Evolutionary conservation across 2,113 vertebrate species (phyloP), one percentile per base, ranked within the genome.

Genomic region (Tragelaphus strepsiceros): DNA sequence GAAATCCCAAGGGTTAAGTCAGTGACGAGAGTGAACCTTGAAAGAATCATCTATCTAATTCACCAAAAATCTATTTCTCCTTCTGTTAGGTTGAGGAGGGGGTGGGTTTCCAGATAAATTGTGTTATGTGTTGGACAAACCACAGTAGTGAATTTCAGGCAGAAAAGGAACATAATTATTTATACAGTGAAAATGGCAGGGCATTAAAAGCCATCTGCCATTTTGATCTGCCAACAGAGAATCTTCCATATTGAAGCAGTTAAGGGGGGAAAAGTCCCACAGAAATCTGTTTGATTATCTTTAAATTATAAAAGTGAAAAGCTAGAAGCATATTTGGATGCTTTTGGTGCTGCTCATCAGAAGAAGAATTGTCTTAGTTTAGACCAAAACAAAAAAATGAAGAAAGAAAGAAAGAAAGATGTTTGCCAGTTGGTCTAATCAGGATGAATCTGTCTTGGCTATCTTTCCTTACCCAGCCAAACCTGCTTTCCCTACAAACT

Each of bases 131-230:
- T 92, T 81, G 58, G 89, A 92, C 53, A 93, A 84, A 89, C 62
- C 80, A 15, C 2, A 81, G 61, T 62, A 80, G 35, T 58, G 77
- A 90, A 90, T 96, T 95, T 77, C 90, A 97, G 92, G 90, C 96
- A 96, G 94, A 89, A 97, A 97, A 92, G 82, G 91, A 97, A 95
- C 96, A 97, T 96, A 97, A 98, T 97, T 96, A 98, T 98, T 98
- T 98, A 98, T 93, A 97, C 81, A 97, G 90, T 19, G 94, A 97
- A 97, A 97, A 98, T 96, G 95, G 83, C 96, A 96, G 96, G 80
- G 80, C 90, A 97, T 98, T 98, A 97, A 98, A 94, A 94, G 88
- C 96, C 98, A 98, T 97, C 97, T 98, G 97, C 97, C 97, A 98
- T 98, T 97, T 96, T 96, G 97, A 96, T 97, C 95, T 89, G 94